A percentile compares a stretch with the other conserved stretches of the same genome.
Conservation (phyloP, 2,113 vertebrate genomes). For the Lichenostomus cassidix region DNA sequence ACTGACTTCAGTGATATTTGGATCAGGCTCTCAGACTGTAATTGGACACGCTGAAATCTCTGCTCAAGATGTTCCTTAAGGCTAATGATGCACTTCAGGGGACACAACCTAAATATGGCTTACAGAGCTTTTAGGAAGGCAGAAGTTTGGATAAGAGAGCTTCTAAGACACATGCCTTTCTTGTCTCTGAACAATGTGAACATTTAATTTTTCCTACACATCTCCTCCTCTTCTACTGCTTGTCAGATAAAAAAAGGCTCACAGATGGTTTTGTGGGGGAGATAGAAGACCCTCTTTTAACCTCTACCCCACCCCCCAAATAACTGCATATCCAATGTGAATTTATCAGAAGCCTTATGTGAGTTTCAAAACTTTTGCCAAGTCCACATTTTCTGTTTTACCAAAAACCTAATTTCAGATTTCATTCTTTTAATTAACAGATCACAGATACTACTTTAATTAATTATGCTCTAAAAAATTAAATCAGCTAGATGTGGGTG, state of each 20-base stretch:
- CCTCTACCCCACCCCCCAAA: constrained; percentile 56
- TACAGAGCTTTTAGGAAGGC: neutral
- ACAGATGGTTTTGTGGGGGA: constrained; percentile 62
- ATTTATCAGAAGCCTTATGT: constrained; percentile 62
- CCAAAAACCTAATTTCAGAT: constrained; percentile 62
- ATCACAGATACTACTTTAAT: constrained; percentile 69
- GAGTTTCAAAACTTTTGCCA: constrained; percentile 67
- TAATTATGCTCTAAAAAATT: constrained; percentile 65
- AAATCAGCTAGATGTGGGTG: constrained; percentile 37
- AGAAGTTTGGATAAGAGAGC: constrained; percentile 27
- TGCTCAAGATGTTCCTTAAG: neutral
- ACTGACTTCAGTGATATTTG: constrained; percentile 1
- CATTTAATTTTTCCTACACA: constrained; percentile 63
- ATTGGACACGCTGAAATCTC: neutral
- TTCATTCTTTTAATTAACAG: constrained; percentile 72
- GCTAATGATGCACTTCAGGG: constrained; percentile 12
- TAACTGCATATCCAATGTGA: constrained; percentile 37
- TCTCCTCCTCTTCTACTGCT: constrained; percentile 61
- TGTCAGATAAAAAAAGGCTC: constrained; percentile 67
- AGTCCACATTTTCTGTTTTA: constrained; percentile 55
- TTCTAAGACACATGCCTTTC: constrained; percentile 43
- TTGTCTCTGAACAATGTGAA: constrained; percentile 62
- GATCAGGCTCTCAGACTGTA: constrained; percentile 14
- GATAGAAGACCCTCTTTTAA: constrained; percentile 58
- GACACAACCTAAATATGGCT: neutral